A percentile compares a stretch with the other conserved stretches of the same genome.
These are phyloP conservation scores for Nomada flava DNA, from an alignment of 2,888 invertebrate genomes.

Conservation along the genomic window DNA sequence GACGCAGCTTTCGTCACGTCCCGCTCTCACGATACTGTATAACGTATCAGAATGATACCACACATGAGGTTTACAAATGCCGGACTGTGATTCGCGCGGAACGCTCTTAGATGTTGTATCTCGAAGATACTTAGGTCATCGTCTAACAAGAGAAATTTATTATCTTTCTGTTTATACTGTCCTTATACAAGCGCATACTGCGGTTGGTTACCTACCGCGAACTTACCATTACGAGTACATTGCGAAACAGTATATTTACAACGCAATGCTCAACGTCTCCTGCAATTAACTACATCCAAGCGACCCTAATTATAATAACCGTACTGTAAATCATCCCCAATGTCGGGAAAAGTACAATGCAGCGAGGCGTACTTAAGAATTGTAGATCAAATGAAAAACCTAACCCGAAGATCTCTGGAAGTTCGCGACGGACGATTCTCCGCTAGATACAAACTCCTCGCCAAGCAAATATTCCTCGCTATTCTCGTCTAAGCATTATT, in stretches of 20 bases:
- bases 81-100: not conserved
- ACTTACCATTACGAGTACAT: too few relatives aligned
- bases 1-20: not conserved
- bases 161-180: not conserved
- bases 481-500: conserved; percentile 15
- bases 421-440: not conserved
- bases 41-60: conserved; percentile 7
- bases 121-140: not conserved
- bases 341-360: too few relatives aligned
- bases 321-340: not conserved
- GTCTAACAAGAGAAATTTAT: not conserved
- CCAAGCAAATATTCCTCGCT: conserved; percentile 2
- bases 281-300: not conserved
- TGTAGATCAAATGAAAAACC: too few relatives aligned
- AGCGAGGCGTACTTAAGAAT: too few relatives aligned
- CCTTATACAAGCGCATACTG: not conserved
- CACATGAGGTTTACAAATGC: not conserved
- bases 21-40: not conserved
- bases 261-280: not conserved
- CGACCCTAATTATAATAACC: not conserved
- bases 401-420: too few relatives aligned
- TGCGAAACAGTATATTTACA: not conserved
- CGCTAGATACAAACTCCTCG: not conserved
- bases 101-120: not conserved
- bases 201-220: not conserved